Base-by-base conservation (phyloP, 2,888 invertebrate species). In the Plebejus argus region DNA sequence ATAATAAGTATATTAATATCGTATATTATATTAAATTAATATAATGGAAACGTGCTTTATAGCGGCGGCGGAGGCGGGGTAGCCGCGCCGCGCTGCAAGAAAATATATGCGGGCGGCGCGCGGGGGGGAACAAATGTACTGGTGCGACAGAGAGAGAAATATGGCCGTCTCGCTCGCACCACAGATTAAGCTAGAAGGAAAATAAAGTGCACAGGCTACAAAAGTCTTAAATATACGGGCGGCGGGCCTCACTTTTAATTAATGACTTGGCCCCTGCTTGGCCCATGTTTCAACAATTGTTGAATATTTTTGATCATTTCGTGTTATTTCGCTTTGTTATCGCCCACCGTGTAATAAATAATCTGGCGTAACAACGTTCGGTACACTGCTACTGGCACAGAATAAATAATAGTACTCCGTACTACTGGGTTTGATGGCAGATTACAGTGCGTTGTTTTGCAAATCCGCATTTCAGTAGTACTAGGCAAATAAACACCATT, bases 1-100 rank as follows among this genome's bases (percentile, higher is more conserved):
- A 45, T 75, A 61, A 20, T 35, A 75, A n/a, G n/a, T n/a, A 39
- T 35, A 35, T 6, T 35, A 35, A 10, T 45, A 45, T 12, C 45
- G 23, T 77, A 75, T 79, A 39, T 7, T 39, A 76, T 71, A n/a
- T n/a, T n/a, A n/a, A n/a, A 75, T 61, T 66, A 72, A 79, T 78
- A 80, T 84, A 91, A 85, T 92, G 93, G 91, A 91, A 88, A 91
- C 91, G 79, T 74, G 58, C 56, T 83, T 85, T 78, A 86, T 78
- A 90, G 90, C 87, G 89, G 72, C 35, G 89, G 89, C 83, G 88
- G 90, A 87, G 92, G 91, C 90, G 91, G 92, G 90, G 92, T 89
- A 87, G 88, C 90, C 89, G 89, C 84, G 88, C 90, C 89, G 89
- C 84, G 85, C 86, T 85, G 87, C 88, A 89, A 89, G 89, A 88